Evolutionary conservation across 2,888 invertebrate genomes (phyloP), one percentile per base, ranked within the genome.

Genomic region (Mylabris sibirica): DNA sequence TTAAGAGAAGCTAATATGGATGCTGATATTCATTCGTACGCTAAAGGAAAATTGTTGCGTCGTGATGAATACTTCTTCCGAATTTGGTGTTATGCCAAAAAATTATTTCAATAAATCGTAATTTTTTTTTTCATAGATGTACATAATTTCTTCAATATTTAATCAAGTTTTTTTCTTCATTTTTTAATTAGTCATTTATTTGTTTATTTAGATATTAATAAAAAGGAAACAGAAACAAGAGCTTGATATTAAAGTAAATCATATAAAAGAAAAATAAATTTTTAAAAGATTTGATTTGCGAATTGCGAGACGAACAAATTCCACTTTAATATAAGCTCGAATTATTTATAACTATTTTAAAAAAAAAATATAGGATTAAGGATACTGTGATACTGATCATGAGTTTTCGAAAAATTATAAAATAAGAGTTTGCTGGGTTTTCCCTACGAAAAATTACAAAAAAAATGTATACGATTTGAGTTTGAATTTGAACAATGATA

Each of bases 51-150:
- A 69, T 88, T 97, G 64, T 87, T 96, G 64, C 89, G 93, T 75
- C 91, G 93, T 79, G 96, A 96, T 84, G 97, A 97, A 86, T 97
- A 97, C 87, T 97, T 97, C 92, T 97, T 97, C 92, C 90, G 94
- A 77, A 93, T 97, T 86, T 96, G 94, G 94, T 92, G 92, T 85
- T 92, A 94, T 81, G 93, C 94, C 77, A 92, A 92, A 79, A 92
- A 93, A 84, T 88, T 94, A 71, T 94, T 94, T 86, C 92, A 94
- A 86, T 93, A 90, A 89, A 82, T 80, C 41, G 3, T 59, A 61
- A 61, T 38, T 38, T 69, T 73, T 69, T 73, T 68, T 60, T 65
- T 20, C 59, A 67, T 70, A 72, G 77, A 74, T 79, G 79, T 79
- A 79, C 41, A 79, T 79, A 79, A 75, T 77, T 72, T 70, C 12